These are phyloP conservation scores for Parelbella ahira DNA, from an alignment of 2,888 invertebrate genomes.

Conservation along the genomic window DNA sequence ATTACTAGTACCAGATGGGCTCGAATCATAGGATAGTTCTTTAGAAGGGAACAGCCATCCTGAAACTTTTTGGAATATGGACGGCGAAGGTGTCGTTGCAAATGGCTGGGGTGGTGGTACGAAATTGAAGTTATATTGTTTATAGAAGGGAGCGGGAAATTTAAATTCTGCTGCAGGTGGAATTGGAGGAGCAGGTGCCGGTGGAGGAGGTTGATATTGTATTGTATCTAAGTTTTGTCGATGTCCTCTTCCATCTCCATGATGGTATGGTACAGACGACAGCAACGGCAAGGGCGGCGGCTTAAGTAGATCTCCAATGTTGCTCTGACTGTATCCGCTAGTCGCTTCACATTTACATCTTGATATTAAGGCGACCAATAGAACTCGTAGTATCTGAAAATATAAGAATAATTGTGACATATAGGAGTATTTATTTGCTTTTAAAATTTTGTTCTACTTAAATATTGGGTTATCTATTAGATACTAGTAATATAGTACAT, in stretches of 20 bases:
- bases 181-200: slow-evolving; percentile 40
- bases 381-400: slow-evolving; percentile 59
- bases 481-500: too few relatives aligned
- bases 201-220: slow-evolving; percentile 51
- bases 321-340: slow-evolving; percentile 44
- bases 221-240: slow-evolving; percentile 60
- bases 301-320: slow-evolving; percentile 60
- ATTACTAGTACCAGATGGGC: slow-evolving; percentile 42
- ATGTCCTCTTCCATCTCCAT: slow-evolving; percentile 50
- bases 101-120: slow-evolving; percentile 69
- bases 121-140: slow-evolving; percentile 71
- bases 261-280: slow-evolving; percentile 63
- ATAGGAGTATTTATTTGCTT: too few relatives aligned
- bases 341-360: slow-evolving; percentile 52
- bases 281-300: slow-evolving; percentile 67
- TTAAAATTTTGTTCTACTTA: too few relatives aligned
- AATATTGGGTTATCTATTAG: too few relatives aligned
- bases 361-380: slow-evolving; percentile 48
- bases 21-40: slow-evolving; percentile 48
- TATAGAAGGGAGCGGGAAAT: slow-evolving; percentile 70
- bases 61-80: slow-evolving; percentile 81
- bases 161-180: slow-evolving; percentile 52
- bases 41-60: slow-evolving; percentile 82
- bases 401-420: slow-evolving; percentile 24
- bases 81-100: slow-evolving; percentile 64